Evolutionary conservation across 35 echinoderm and acorn worm genomes (phyloP).

Genomic region (Amphiura filiformis): DNA sequence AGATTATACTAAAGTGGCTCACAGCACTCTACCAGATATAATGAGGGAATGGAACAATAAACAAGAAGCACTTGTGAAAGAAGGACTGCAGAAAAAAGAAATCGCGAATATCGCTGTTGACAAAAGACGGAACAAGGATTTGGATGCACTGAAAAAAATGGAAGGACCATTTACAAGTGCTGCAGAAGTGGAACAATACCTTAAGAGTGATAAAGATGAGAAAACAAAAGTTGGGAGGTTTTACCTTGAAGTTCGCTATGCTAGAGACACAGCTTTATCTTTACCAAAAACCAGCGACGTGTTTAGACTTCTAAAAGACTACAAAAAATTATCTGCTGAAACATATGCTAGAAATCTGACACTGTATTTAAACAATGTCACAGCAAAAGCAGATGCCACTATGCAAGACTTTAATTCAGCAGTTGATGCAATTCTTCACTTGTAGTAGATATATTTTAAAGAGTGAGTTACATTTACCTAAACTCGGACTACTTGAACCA

Average conservation of each 20-base stretch:
- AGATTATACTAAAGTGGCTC: neutral
- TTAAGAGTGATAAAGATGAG: neutral
- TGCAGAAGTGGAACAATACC: neutral
- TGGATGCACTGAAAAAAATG: neutral
- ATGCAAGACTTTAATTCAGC: constrained; percentile 11
- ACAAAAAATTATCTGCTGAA: neutral
- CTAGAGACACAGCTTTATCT: constrained; percentile 22
- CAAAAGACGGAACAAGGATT: constrained; percentile 1
- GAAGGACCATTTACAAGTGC: constrained; percentile 10
- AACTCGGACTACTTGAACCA: neutral
- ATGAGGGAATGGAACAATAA: neutral
- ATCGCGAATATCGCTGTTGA: constrained; percentile 15
- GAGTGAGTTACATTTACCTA: neutral
- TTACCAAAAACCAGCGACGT: constrained; percentile 24
- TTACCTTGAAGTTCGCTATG: constrained; percentile 30
- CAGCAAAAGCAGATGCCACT: neutral
- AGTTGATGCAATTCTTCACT: constrained; percentile 1
- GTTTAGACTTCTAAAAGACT: constrained; percentile 11
- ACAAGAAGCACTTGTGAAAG: neutral
- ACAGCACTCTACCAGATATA: constrained; percentile 8
- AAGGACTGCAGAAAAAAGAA: neutral
- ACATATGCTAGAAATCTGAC: constrained; percentile 13
- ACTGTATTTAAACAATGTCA: constrained; percentile 3
- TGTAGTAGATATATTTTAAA: neutral
- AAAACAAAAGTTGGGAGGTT: constrained; percentile 6